Conservation (phyloP, 2,797 vertebrate species). For the Eurystomus glaucurus region DNA sequence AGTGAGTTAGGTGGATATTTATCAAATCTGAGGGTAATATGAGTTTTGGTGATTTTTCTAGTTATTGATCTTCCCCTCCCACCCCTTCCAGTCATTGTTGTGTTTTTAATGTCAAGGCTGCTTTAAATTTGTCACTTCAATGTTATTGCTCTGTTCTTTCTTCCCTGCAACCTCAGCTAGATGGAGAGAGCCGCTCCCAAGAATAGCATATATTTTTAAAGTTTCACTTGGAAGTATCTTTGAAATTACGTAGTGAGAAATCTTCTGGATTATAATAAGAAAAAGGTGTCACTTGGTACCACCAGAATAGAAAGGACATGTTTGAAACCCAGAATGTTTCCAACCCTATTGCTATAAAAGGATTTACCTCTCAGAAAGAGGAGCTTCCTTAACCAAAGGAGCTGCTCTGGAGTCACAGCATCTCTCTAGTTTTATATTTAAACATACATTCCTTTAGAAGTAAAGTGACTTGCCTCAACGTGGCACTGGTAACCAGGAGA, state of each 20-base stretch:
- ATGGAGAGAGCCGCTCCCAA: not conserved
- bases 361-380: not conserved
- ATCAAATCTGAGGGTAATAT: not conserved
- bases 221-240: not conserved
- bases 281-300: not conserved
- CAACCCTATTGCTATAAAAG: not conserved
- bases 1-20: not conserved
- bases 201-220: not conserved
- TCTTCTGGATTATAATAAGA: not conserved
- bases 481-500: not conserved
- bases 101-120: not conserved
- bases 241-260: not conserved
- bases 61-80: not conserved
- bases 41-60: not conserved
- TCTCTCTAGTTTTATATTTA: not conserved
- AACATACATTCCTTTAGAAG: not conserved
- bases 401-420: slow-evolving; percentile 6
- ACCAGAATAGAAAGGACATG: not conserved
- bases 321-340: not conserved
- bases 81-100: not conserved
- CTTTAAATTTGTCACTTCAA: not conserved
- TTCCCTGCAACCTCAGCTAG: not conserved
- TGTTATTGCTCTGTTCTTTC: not conserved
- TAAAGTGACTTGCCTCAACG: not conserved
- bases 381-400: not conserved